Base-by-base conservation (phyloP, 2,888 invertebrate genomes). In the Helicoverpa assulta region DNA sequence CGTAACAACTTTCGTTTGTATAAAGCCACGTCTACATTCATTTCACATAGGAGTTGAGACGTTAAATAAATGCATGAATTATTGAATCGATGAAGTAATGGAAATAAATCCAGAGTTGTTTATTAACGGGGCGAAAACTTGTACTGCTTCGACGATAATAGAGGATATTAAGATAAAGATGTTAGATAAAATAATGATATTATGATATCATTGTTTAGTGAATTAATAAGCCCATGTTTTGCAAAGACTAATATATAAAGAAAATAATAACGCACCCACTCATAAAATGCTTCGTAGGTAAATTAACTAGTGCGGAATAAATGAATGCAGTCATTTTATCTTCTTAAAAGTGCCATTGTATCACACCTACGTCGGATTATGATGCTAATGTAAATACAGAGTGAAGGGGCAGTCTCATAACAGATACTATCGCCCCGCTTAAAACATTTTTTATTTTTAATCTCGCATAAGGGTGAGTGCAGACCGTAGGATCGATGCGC, bases 401-500 rank as follows among this genome's bases (percentile, higher is more conserved):
- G 79, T 82, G 82, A 84, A 87, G 82, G 86, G 85, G 84, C 85
- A 83, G 81, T 78, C 82, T 83, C 78, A 76, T 78, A 77, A 76
- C 82, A 82, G 85, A 85, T 85, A 84, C 74, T 78, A 86, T 85
- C 85, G 82, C 77, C 56, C 19, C 73, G 70, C 72, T 72, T 71
- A 54, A 69, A 78, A 75, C 65, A 70, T 77, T 70, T 83, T 85
- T 88, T 83, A 83, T 85, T 86, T 85, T 85, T 86, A 86, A 88
- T 88, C 79, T 81, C 70, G 74, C 61, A 55, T 85, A 84, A 88
- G 87, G 87, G 86, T 73, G 81, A 80, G 78, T 86, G 78, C 81
- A 87, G 83, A 85, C 81, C 67, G 84, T 78, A 73, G 85, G 88
- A 88, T 88, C 84, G 87, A 87, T 88, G 88, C 78, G 85, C 86